Evolutionary conservation across 2,888 invertebrate genomes (phyloP).

Genomic region (Corbicula japonica): DNA sequence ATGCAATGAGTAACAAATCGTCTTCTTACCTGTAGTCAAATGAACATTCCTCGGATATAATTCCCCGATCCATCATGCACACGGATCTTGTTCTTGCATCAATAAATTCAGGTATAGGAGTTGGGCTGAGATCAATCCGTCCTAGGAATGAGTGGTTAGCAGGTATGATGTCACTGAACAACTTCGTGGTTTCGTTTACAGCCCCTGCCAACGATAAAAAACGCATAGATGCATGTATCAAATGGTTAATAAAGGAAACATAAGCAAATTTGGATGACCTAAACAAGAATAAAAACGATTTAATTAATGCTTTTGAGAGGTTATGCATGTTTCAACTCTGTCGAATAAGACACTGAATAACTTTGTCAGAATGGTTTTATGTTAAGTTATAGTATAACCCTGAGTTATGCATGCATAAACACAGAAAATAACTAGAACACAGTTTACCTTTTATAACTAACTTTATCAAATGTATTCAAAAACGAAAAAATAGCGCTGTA

Average conservation of each 20-base stretch:
- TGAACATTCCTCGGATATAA: conserved; percentile 20
- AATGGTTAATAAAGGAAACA: too few relatives aligned
- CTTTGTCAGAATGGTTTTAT: not conserved
- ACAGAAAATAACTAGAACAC: too few relatives aligned
- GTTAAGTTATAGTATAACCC: too few relatives aligned
- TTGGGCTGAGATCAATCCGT: conserved; percentile 36
- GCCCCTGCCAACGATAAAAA: conserved; percentile 89
- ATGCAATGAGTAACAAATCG: not conserved
- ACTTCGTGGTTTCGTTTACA: conserved; percentile 33
- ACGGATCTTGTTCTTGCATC: not conserved
- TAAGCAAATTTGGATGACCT: not conserved
- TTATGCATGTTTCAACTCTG: not conserved
- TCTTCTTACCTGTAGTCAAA: conserved; percentile 51
- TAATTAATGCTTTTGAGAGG: not conserved
- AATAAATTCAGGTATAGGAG: conserved; percentile 14
- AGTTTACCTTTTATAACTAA: too few relatives aligned
- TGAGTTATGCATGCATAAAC: too few relatives aligned
- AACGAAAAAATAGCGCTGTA: too few relatives aligned
- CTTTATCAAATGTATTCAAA: too few relatives aligned
- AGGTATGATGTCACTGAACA: conserved; percentile 51
- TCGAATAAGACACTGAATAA: not conserved
- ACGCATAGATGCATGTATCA: too few relatives aligned
- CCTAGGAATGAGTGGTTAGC: conserved; percentile 52
- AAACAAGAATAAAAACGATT: not conserved
- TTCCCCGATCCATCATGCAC: not conserved